A percentile compares a stretch with the other conserved stretches of the same genome.
Conservation (phyloP, 2,797 vertebrate species). For the Gymnothorax reevesii region DNA sequence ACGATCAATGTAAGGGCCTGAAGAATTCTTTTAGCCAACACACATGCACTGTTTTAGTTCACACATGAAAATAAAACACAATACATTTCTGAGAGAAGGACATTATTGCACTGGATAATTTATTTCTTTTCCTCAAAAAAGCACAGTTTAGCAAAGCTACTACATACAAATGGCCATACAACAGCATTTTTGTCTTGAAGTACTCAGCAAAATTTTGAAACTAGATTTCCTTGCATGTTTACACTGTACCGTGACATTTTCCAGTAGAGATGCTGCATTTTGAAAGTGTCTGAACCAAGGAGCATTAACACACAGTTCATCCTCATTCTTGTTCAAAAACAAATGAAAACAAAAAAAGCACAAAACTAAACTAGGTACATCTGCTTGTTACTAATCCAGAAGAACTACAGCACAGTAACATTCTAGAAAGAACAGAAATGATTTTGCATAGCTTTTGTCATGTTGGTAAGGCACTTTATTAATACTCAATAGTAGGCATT, state of each 20-base stretch:
- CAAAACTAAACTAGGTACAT: conserved; percentile 61
- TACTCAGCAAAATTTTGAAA: conserved; percentile 57
- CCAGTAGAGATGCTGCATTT: conserved; percentile 67
- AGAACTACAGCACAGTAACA: conserved; percentile 76
- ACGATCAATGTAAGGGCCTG: not conserved
- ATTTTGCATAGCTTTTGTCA: conserved; percentile 98
- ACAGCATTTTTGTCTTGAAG: conserved; percentile 72
- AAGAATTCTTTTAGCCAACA: not conserved
- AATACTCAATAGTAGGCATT: conserved; percentile 75
- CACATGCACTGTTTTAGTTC: conserved; percentile 17
- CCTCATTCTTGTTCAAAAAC: conserved; percentile 27
- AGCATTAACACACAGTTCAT: conserved; percentile 55
- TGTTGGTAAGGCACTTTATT: conserved; percentile 96
- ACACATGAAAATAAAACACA: conserved; percentile 23
- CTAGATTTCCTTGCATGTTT: conserved; percentile 49
- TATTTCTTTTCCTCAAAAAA: conserved; percentile 80
- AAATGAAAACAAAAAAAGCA: conserved; percentile 66
- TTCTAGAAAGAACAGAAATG: conserved; percentile 76
- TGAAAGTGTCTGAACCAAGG: conserved; percentile 43
- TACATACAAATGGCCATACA: conserved; percentile 86
- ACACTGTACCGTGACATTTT: conserved; percentile 60
- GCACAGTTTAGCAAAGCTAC: conserved; percentile 87
- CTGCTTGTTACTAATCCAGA: conserved; percentile 65
- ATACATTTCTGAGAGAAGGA: conserved; percentile 11
- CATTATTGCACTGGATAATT: conserved; percentile 87